A percentile compares a stretch with the other conserved stretches of the same genome.
Evolutionary conservation across 2,113 vertebrate genomes (phyloP).

Genomic region (Scatophagus argus): DNA sequence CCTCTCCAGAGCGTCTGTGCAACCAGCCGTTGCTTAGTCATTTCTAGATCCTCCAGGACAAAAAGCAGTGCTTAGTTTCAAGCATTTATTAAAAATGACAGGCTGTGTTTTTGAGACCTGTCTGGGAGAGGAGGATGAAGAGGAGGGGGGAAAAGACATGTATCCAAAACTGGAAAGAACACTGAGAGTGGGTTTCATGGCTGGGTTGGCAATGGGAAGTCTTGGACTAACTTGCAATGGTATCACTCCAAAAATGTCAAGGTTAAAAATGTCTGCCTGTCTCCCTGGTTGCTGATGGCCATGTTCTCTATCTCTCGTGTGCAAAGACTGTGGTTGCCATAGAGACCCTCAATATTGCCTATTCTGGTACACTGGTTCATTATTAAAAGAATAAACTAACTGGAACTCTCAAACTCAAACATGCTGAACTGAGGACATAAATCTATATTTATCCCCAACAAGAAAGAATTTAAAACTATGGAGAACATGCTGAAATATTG

Average conservation of each 20-base stretch:
- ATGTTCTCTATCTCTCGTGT: constrained; percentile 46
- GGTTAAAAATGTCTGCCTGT: constrained; percentile 59
- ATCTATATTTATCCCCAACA: constrained; percentile 54
- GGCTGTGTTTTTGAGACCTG: constrained; percentile 63
- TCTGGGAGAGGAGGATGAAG: constrained; percentile 37
- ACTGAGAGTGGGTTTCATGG: constrained; percentile 56
- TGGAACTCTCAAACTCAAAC: constrained; percentile 46
- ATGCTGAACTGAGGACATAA: constrained; percentile 11
- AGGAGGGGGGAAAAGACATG: not conserved
- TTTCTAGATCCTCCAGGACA: constrained; percentile 56
- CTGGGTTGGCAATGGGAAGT: constrained; percentile 60
- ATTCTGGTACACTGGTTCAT: constrained; percentile 42
- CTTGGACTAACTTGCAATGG: constrained; percentile 58
- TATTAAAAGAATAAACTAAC: constrained; percentile 54
- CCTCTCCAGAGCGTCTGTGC: constrained; percentile 68
- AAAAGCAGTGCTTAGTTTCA: constrained; percentile 63
- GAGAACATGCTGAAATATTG: not conserved
- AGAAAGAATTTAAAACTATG: constrained; percentile 15
- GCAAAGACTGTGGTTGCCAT: constrained; percentile 59
- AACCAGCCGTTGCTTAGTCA: constrained; percentile 68
- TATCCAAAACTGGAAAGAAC: constrained; percentile 67
- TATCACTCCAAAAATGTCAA: constrained; percentile 68
- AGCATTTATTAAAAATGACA: constrained; percentile 76
- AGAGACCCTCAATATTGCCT: constrained; percentile 52
- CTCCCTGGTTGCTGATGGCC: constrained; percentile 33